Evolutionary conservation across 2,113 vertebrate species (phyloP).

Genomic region (Meleagris gallopavo): DNA sequence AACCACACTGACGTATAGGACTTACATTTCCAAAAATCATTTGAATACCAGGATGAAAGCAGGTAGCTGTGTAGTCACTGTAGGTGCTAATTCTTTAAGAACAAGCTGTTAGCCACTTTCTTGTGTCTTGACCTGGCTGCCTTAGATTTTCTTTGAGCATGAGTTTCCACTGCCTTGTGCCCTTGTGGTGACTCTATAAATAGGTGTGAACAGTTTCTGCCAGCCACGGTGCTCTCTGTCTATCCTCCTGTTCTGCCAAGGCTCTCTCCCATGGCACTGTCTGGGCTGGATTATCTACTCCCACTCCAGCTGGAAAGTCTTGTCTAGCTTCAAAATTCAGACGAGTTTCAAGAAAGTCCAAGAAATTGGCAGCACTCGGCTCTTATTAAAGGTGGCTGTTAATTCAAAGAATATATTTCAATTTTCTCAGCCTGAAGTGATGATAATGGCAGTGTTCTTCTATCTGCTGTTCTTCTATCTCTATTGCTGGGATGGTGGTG

Average conservation of each 20-base stretch:
- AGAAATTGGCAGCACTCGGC: not conserved
- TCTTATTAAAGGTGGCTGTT: not conserved
- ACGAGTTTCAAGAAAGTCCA: not conserved
- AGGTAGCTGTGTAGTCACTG: not conserved
- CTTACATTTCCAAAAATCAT: not conserved
- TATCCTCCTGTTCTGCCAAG: not conserved
- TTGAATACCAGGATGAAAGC: not conserved
- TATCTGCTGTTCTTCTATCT: not conserved
- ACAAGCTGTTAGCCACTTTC: not conserved
- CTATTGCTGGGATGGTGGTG: not conserved
- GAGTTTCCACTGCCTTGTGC: not conserved
- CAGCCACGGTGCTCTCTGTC: rapidly evolving
- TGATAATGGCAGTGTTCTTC: not conserved
- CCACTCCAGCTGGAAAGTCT: not conserved
- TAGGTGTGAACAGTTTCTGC: not conserved
- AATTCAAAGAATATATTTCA: not conserved
- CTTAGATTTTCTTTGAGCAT: not conserved
- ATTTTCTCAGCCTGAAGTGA: not conserved
- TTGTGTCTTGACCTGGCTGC: not conserved
- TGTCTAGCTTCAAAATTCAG: constrained; percentile 13
- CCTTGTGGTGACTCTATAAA: not conserved
- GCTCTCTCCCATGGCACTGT: not conserved
- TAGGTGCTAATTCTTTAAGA: not conserved
- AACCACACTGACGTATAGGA: not conserved
- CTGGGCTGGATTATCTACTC: not conserved